phyloP scores from a whole-genome alignment of 2,888 invertebrate species.

The Cephus runcator region DNA sequence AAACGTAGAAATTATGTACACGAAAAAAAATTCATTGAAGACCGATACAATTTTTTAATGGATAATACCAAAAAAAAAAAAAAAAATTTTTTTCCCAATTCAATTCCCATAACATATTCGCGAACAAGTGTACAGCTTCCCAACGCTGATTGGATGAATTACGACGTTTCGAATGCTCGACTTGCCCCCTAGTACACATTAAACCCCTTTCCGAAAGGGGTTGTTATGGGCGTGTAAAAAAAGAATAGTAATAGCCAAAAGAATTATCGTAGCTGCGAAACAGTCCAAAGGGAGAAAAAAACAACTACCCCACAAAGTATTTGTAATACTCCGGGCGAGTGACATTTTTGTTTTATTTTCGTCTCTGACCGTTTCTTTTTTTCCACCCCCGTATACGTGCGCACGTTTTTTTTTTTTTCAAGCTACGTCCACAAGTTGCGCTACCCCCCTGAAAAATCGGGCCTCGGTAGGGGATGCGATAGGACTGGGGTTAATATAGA shows the following conservation, averaged over 20 bases:
- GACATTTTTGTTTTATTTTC: background rate
- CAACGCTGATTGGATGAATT: slow-evolving; percentile 35
- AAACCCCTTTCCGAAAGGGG: slow-evolving; percentile 1
- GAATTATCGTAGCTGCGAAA: background rate
- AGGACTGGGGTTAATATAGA: background rate
- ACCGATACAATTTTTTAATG: background rate
- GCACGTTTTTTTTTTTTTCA: background rate
- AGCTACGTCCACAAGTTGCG: background rate
- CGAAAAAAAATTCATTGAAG: background rate
- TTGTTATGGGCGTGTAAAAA: background rate
- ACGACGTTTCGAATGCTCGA: slow-evolving; percentile 30
- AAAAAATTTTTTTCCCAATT: slow-evolving; percentile 27
- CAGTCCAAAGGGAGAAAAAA: background rate
- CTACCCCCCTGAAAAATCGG: background rate
- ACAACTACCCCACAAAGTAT: background rate
- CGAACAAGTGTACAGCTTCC: slow-evolving; percentile 1
- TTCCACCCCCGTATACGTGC: background rate
- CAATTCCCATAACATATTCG: background rate
- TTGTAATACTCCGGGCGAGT: background rate
- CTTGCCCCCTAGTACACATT: background rate
- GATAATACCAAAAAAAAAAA: background rate
- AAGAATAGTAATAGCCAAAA: background rate
- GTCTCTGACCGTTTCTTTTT: background rate
- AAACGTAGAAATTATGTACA: fast-evolving
- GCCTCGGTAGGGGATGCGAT: background rate